Percentiles rank a stretch among this genome's conserved stretches.
phyloP scores from a whole-genome alignment of 1,140 invertebrate genomes.

The Belonocnema kinseyi region DNA sequence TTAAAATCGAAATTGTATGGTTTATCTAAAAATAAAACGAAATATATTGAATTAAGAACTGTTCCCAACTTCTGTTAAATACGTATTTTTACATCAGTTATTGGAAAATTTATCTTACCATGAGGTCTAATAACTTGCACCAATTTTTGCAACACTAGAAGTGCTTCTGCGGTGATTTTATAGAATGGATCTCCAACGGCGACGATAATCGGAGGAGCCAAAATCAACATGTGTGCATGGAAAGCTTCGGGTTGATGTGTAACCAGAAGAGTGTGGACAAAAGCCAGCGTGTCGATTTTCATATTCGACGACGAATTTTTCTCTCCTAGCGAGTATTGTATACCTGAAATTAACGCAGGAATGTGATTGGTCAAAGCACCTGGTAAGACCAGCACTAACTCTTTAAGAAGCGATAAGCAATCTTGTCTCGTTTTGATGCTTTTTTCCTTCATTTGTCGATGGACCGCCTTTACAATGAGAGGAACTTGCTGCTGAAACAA shows the following conservation, averaged over 20 bases:
- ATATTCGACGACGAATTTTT: conserved; percentile 97
- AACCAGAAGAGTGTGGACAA: conserved; percentile 90
- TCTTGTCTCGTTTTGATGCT: conserved; percentile 95
- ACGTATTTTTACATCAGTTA: not conserved
- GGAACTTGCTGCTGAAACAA: conserved; percentile 85
- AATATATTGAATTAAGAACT: not conserved
- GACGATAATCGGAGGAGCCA: conserved; percentile 92
- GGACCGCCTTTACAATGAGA: conserved; percentile 90
- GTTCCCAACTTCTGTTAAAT: conserved; percentile 23
- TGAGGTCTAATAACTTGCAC: conserved; percentile 95
- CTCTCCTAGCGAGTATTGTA: conserved; percentile 93
- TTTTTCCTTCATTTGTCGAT: conserved; percentile 94
- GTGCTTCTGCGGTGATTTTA: conserved; percentile 97
- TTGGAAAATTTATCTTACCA: conserved; percentile 74
- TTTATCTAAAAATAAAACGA: conserved; percentile 64
- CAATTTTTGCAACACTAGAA: conserved; percentile 94
- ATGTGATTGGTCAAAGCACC: conserved; percentile 92
- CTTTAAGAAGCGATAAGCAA: conserved; percentile 92
- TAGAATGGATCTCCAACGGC: conserved; percentile 97
- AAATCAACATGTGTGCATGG: conserved; percentile 85
- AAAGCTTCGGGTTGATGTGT: conserved; percentile 86
- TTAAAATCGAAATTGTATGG: conserved; percentile 85
- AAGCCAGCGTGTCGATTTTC: conserved; percentile 98
- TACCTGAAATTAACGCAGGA: conserved; percentile 89
- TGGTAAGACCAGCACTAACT: conserved; percentile 92